Percentiles rank a stretch among this genome's conserved stretches.
Evolutionary conservation across 1,140 invertebrate species (phyloP).

Genomic region (Lasaia peninsularis): DNA sequence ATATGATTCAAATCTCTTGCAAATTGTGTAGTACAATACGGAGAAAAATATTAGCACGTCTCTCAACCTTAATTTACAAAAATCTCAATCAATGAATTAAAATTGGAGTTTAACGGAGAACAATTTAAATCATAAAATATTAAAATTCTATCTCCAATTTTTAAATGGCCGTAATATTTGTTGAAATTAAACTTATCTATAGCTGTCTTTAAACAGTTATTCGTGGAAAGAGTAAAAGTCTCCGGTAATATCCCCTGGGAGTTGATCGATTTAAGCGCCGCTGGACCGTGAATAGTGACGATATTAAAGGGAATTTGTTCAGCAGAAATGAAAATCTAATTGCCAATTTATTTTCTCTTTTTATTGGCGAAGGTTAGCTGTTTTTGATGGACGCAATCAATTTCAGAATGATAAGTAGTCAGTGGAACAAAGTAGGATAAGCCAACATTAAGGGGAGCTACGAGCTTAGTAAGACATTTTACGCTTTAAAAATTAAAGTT

Average conservation of each 20-base stretch:
- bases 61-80: no score
- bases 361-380: constrained; percentile 3
- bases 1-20: no score
- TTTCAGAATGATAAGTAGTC: background rate
- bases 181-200: background rate
- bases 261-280: constrained; percentile 3
- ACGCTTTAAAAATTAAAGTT: no score
- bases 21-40: no score
- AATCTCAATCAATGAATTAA: no score
- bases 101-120: no score
- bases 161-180: background rate
- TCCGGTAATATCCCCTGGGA: background rate
- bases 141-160: no score
- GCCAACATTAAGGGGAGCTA: no score
- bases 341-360: constrained; percentile 9
- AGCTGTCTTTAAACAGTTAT: background rate
- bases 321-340: constrained; percentile 11
- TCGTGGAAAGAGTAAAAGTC: constrained; percentile 3
- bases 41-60: no score
- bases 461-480: no score
- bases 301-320: constrained; percentile 10
- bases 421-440: no score
- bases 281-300: constrained; percentile 5
- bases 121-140: no score
- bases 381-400: constrained; percentile 1